Evolutionary conservation across 2,797 vertebrate species (phyloP).

Genomic region (Sardinella longiceps): DNA sequence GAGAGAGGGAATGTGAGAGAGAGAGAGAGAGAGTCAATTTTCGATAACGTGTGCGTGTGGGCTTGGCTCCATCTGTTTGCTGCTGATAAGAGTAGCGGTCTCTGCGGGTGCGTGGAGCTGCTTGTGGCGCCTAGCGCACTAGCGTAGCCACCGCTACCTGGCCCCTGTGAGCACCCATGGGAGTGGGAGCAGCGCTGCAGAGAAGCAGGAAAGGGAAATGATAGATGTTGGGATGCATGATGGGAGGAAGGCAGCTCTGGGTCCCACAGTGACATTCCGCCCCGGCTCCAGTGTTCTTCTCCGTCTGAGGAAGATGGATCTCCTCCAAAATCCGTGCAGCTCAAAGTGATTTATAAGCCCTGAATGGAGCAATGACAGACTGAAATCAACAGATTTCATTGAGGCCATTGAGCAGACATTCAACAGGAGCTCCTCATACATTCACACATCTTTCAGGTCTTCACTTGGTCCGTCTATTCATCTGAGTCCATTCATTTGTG

Average conservation of each 20-base stretch:
- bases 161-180: neutral
- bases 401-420: neutral
- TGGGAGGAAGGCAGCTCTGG: neutral
- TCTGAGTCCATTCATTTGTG: neutral
- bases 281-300: neutral
- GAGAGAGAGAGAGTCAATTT: slow-evolving; percentile 43
- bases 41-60: slow-evolving; percentile 38
- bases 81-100: slow-evolving; percentile 47
- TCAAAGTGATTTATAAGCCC: slow-evolving; percentile 3
- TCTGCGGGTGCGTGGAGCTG: slow-evolving; percentile 27
- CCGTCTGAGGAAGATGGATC: neutral
- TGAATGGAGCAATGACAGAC: neutral
- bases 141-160: neutral
- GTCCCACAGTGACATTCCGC: neutral
- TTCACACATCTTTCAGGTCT: neutral
- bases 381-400: neutral
- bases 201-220: neutral
- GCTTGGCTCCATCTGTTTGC: slow-evolving; percentile 41
- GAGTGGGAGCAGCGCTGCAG: neutral
- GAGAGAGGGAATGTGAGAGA: neutral
- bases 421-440: neutral
- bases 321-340: neutral
- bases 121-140: too few relatives aligned
- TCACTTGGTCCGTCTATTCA: neutral
- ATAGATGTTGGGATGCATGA: neutral